Evolutionary conservation across 2,113 vertebrate species (phyloP).

Genomic region (Bufo gargarizans): DNA sequence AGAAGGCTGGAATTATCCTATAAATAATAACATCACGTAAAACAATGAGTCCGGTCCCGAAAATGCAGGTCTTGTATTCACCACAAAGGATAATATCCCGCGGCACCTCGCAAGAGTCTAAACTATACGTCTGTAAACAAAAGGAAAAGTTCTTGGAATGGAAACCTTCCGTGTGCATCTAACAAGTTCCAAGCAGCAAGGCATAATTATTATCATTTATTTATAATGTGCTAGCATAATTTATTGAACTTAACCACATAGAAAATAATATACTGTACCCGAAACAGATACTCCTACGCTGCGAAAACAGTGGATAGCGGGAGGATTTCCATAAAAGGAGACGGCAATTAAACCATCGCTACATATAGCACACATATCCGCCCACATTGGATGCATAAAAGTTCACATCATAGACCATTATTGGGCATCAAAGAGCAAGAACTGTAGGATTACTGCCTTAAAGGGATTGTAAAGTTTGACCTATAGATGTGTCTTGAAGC

Average conservation of each 20-base stretch:
- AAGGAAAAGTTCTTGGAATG: slow-evolving; percentile 1
- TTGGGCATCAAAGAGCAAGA: background rate
- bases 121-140: slow-evolving; percentile 24
- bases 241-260: slow-evolving; percentile 35
- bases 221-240: slow-evolving; percentile 35
- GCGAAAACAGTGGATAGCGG: slow-evolving; percentile 14
- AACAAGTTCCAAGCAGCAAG: slow-evolving; percentile 9
- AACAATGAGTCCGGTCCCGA: background rate
- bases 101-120: background rate
- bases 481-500: background rate
- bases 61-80: slow-evolving; percentile 6
- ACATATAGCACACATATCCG: slow-evolving; percentile 41
- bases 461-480: background rate
- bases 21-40: background rate
- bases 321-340: slow-evolving; percentile 32
- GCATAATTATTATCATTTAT: slow-evolving; percentile 37
- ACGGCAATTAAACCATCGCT: slow-evolving; percentile 7
- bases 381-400: slow-evolving; percentile 28
- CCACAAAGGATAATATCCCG: slow-evolving; percentile 15
- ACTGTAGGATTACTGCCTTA: background rate
- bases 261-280: slow-evolving; percentile 46
- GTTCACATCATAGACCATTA: slow-evolving; percentile 24
- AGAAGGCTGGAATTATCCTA: background rate
- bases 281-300: slow-evolving; percentile 45
- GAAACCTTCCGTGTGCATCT: slow-evolving; percentile 26